Conservation (phyloP, 2,113 vertebrate genomes). For the Eptesicus fuscus region DNA sequence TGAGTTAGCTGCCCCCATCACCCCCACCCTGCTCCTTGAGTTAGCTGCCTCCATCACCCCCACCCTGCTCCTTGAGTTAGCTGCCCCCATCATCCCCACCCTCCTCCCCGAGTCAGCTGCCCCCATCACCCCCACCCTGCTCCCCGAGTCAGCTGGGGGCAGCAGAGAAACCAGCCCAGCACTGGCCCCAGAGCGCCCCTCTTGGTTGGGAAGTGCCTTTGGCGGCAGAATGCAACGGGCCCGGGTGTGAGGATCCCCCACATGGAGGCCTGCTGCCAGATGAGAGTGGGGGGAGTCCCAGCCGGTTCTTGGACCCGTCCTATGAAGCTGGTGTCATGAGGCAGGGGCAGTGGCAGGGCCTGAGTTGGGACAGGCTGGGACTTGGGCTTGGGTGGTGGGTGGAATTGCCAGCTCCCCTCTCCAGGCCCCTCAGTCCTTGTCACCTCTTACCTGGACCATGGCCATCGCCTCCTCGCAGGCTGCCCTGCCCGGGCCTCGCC, state of each 20-base stretch:
- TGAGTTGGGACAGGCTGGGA: background rate
- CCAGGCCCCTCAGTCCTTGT: background rate
- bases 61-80: too few species aligned
- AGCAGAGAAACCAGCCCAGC: background rate
- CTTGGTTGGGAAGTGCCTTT: background rate
- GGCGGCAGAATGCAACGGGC: accelerated
- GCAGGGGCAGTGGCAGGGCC: accelerated
- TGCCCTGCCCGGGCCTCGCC: background rate
- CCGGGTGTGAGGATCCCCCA: background rate
- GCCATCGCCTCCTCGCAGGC: background rate
- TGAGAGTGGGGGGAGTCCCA: background rate
- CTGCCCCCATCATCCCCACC: too few species aligned
- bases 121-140: too few species aligned
- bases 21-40: too few species aligned
- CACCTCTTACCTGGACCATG: background rate
- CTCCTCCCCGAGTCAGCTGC: too few species aligned
- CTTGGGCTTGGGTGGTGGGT: background rate
- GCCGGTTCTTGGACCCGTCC: background rate
- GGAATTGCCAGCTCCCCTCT: background rate
- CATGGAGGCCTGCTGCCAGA: background rate
- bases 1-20: too few species aligned
- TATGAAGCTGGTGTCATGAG: background rate
- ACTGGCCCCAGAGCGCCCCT: background rate
- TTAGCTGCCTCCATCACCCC: too few species aligned
- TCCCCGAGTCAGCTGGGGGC: background rate